Percentiles rank a stretch among this genome's conserved stretches.
These are phyloP conservation scores for Turritopsis dohrnii DNA, from an alignment of 30 jellyfish, hydroid and myxozoan genomes.

Conservation along the genomic window DNA sequence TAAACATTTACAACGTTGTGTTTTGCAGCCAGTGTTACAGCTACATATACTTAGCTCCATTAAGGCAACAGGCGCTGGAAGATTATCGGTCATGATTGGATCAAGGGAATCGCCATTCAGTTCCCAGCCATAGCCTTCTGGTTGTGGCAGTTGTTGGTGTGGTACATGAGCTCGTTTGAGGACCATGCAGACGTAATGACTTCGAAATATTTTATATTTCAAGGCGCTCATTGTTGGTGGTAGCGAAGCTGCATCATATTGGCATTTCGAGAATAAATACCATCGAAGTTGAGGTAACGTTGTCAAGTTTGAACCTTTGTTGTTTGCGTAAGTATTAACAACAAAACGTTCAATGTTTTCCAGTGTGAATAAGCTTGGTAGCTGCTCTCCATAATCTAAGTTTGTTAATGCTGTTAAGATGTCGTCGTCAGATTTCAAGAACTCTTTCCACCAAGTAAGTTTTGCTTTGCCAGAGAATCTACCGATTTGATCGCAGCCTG, in stretches of 20 bases:
- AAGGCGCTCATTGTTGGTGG: conserved; percentile 33
- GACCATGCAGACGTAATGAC: conserved; percentile 27
- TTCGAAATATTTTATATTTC: conserved; percentile 19
- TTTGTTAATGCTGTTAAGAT: conserved; percentile 1
- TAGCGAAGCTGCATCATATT: conserved; percentile 21
- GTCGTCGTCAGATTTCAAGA: conserved; percentile 5
- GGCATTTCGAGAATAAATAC: conserved; percentile 22
- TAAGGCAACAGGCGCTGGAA: conserved; percentile 30
- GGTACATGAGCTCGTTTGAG: conserved; percentile 19
- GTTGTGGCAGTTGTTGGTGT: conserved; percentile 11
- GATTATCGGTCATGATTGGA: conserved; percentile 28
- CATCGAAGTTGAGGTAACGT: conserved; percentile 16
- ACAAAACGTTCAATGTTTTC: conserved; percentile 18
- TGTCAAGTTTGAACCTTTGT: not conserved
- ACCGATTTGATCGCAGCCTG: conserved; percentile 24
- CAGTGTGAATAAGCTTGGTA: not conserved
- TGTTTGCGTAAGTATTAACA: conserved; percentile 6
- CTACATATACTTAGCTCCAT: conserved; percentile 10
- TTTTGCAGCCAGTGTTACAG: conserved; percentile 11
- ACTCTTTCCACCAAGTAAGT: conserved; percentile 6
- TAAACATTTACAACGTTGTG: conserved; percentile 24
- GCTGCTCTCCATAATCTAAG: not conserved
- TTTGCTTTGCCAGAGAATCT: conserved; percentile 20
- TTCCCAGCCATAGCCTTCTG: conserved; percentile 25
- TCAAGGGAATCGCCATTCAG: conserved; percentile 1